Evolutionary conservation across 2,113 vertebrate genomes (phyloP), one percentile per base, ranked within the genome.

Genomic region (Nyctibius bracteatus): DNA sequence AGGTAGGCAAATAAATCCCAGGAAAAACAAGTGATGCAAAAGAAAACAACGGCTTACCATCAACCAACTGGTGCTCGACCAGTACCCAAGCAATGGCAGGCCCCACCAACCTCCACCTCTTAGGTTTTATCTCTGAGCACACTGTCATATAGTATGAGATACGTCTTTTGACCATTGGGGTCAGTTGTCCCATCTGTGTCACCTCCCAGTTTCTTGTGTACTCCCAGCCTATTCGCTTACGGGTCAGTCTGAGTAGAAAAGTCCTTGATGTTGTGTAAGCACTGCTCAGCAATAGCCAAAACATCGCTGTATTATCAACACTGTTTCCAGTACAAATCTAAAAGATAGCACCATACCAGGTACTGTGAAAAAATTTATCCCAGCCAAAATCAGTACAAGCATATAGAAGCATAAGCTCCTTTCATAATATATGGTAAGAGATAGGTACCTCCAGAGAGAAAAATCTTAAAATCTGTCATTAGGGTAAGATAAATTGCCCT

Each of bases 121-220:
- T 41, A 57, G 11, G 18, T 66, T 52, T 59, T 66, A 25, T 25
- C 3, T 1, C 24, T 66, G 11, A 59, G 11, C 19, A 37, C 3
- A 2, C 2, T 33, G 12, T n/a, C 15, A 44, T 33, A 24, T 52
- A 2, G 1, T 30, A 9, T 39, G 24, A 6, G 13, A 30, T n/a
- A 65, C n/a, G 6, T 9, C 10, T 33, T 44, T 44, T 28, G 31
- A 46, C 19, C 28, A 5, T 4, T 82, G 33, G 9, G 18, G 8
- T 71, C 63, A n/a, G 4, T 15, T 59, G 14, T 52, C 16, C 9
- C 12, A 17, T 7, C 10, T 57, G 7, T 44, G 37, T 25, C 5
- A 10, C 27, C 12, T 79, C 23, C 5, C 14, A 46, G 0, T 9
- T 54, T 47, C n/a, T 73, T 54, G 9, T 41, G 67, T 21, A 61